Conservation (phyloP, 92 coral and sea anemone species). For the Siderastrea siderea region DNA sequence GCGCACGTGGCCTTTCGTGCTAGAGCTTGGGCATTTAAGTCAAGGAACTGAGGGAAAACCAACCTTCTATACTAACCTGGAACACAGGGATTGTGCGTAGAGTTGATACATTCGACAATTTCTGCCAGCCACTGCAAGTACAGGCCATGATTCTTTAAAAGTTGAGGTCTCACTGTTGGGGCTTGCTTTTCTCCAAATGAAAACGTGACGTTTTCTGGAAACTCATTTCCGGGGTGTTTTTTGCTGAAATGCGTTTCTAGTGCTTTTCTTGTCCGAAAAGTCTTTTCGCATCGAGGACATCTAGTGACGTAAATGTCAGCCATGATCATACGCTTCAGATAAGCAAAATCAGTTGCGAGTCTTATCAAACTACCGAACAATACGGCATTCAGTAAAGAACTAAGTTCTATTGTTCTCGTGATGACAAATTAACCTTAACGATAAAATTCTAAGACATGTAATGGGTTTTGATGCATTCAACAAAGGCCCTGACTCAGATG, state of each 20-base stretch:
- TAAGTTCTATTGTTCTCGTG: slow-evolving; percentile 7
- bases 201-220: slow-evolving; percentile 11
- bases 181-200: slow-evolving; percentile 17
- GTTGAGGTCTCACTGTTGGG: slow-evolving; percentile 18
- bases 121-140: slow-evolving; percentile 26
- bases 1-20: neutral
- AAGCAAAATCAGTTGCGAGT: neutral
- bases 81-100: slow-evolving; percentile 26
- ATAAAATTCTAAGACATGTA: neutral
- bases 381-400: neutral
- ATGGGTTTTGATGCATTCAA: neutral
- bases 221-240: slow-evolving; percentile 12
- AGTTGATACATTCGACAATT: neutral
- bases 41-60: slow-evolving; percentile 3
- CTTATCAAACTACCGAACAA: neutral
- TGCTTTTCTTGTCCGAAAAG: slow-evolving; percentile 22
- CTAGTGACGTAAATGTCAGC: neutral
- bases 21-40: neutral
- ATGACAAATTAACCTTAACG: neutral
- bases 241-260: slow-evolving; percentile 11
- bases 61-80: slow-evolving; percentile 32
- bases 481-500: neutral
- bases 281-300: neutral
- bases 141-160: neutral
- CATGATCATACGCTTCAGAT: neutral